Percentiles rank a stretch among this genome's conserved stretches.
phyloP scores from a whole-genome alignment of 1,140 invertebrate species.

The Sminthurides bifidus region DNA sequence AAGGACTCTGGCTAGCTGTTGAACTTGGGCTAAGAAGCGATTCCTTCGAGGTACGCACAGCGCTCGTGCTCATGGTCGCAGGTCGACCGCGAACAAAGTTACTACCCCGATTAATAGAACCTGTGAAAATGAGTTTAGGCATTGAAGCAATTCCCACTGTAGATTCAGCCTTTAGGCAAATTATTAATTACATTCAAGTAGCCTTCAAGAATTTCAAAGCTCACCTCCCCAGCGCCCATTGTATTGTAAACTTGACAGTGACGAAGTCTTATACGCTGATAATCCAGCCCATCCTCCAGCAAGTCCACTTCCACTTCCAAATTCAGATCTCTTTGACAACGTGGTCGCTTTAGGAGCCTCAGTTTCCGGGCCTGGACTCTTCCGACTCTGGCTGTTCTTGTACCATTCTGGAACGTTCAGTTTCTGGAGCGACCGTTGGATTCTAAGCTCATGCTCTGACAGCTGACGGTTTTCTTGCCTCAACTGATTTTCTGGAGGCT shows the following conservation, averaged over 20 bases:
- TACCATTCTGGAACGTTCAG: conserved; percentile 92
- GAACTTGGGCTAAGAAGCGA: conserved; percentile 33
- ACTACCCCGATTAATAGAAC: conserved; percentile 24
- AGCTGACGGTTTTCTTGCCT: conserved; percentile 64
- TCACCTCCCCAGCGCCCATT: conserved; percentile 6
- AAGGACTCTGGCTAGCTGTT: conserved; percentile 31
- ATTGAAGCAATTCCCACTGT: neutral
- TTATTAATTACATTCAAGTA: neutral
- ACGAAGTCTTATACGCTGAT: conserved; percentile 61
- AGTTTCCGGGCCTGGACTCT: neutral
- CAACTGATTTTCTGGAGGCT: conserved; percentile 86
- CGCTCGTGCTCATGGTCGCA: conserved; percentile 31
- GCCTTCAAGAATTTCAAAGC: neutral
- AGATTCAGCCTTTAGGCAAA: neutral
- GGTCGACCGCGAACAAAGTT: conserved; percentile 29
- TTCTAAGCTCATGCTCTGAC: conserved; percentile 80
- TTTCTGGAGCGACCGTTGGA: conserved; percentile 80
- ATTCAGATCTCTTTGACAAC: conserved; percentile 17
- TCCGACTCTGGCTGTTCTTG: conserved; percentile 43
- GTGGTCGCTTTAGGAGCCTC: neutral
- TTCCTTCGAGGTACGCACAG: conserved; percentile 32
- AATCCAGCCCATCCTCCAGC: conserved; percentile 50
- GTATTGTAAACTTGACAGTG: conserved; percentile 47
- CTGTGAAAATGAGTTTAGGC: conserved; percentile 14
- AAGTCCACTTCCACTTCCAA: conserved; percentile 29